phyloP scores from a whole-genome alignment of 2,888 invertebrate genomes.

The Acleris emargana region DNA sequence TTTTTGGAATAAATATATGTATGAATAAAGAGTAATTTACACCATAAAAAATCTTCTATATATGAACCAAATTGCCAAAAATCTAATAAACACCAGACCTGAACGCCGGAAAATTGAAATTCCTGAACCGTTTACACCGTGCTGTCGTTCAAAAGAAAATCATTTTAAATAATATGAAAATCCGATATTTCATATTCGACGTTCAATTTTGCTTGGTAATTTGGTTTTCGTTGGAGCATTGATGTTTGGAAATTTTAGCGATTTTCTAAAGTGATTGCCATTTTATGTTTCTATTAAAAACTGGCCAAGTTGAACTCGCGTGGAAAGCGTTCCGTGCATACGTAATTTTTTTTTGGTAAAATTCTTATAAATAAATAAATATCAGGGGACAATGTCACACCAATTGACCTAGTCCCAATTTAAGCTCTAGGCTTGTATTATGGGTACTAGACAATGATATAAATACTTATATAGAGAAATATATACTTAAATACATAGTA shows the following conservation, averaged over 20 bases:
- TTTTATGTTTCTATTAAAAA: too few species aligned
- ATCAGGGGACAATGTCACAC: too few species aligned
- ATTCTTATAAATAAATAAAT: too few species aligned
- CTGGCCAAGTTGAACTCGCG: too few species aligned
- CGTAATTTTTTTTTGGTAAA: too few species aligned
- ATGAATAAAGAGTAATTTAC: not conserved
- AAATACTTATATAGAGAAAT: too few species aligned
- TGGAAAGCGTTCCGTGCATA: too few species aligned
- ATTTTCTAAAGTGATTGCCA: not conserved
- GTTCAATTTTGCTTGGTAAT: slow-evolving; percentile 9
- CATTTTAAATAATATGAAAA: slow-evolving; percentile 1
- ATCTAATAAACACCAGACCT: not conserved
- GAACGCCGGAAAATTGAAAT: slow-evolving; percentile 4
- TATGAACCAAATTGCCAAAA: not conserved
- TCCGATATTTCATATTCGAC: not conserved
- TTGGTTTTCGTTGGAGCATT: not conserved
- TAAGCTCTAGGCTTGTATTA: too few species aligned
- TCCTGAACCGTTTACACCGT: not conserved
- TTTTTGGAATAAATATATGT: too few species aligned
- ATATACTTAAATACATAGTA: too few species aligned
- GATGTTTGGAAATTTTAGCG: not conserved
- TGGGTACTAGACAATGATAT: too few species aligned
- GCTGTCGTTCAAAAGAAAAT: not conserved
- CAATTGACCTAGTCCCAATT: too few species aligned
- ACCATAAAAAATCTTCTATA: not conserved